phyloP scores from a whole-genome alignment of 2,797 vertebrate species.

The Pteronotus mesoamericanus region DNA sequence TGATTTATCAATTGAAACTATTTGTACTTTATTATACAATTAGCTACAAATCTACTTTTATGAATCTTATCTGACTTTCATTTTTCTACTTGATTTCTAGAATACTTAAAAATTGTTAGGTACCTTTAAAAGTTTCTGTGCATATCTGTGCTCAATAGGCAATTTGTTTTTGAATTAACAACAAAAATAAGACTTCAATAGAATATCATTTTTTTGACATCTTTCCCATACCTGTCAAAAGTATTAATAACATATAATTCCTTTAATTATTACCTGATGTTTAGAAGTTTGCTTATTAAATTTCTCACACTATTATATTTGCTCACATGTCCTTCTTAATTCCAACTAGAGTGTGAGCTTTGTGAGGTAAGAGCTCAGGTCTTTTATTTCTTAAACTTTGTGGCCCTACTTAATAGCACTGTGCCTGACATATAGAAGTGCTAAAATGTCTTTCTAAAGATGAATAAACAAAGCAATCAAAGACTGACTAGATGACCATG shows the following conservation, averaged over 20 bases:
- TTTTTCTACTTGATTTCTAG: conserved; percentile 16
- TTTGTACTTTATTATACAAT: neutral
- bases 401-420: neutral
- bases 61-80: neutral
- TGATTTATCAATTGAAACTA: neutral
- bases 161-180: neutral
- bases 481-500: neutral
- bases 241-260: neutral
- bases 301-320: neutral
- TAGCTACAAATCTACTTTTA: neutral
- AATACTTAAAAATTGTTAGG: neutral
- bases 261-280: neutral
- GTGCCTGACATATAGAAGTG: neutral
- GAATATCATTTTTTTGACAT: neutral
- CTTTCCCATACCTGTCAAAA: neutral
- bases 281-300: neutral
- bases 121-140: neutral
- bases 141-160: neutral
- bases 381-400: neutral
- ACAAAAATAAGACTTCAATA: neutral
- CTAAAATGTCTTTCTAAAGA: neutral
- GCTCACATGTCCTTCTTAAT: neutral
- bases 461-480: neutral
- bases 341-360: neutral
- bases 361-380: neutral